Base-by-base conservation (phyloP, 2,113 vertebrate species). In the Chaetodon auriga region DNA sequence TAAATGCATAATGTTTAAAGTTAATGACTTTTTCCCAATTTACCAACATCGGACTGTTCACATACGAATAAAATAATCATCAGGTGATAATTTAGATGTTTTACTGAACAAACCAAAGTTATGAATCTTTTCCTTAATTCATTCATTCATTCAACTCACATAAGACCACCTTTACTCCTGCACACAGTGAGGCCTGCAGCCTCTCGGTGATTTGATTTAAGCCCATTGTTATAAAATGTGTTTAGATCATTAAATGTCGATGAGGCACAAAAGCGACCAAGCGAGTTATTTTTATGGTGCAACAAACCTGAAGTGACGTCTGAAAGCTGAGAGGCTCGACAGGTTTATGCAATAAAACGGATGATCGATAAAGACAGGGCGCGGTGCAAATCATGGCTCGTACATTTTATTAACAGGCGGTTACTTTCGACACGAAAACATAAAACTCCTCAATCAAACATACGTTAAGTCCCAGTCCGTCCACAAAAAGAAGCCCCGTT, bases 361-460 rank as follows among this genome's bases (percentile, higher is more conserved):
- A 5, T 5, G 82, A 90, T 90, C 80, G 36, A 85, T 89, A 63
- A 60, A 21, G 36, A 65, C 68, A 76, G 83, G 89, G 89, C 72
- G 89, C 78, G 87, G 90, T 83, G 61, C 66, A 3, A 5, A 68
- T 18, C n/a, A n/a, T 0, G 23, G 5, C 70, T 15, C 21, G 0
- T 0, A 19, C 13, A 5, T 5, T 2, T 3, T 8, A 70, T 25
- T 23, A 35, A 19, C 1, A 19, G 1, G 49, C 13, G 0, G 10
- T 12, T 6, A 38, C 1, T 2, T 0, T 8, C 2, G 19, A 41
- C 4, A 62, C 2, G 2, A 2, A 9, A 0, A 36, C 0, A 4
- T 23, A 10, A 45, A 41, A 4, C 0, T 18, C 4, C 2, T 9
- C 2, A 8, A 19, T 23, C 0, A 4, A 9, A 13, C 15, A 21